These are phyloP conservation scores for Gryllus bimaculatus DNA, from an alignment of 1,140 invertebrate species.

Conservation along the genomic window DNA sequence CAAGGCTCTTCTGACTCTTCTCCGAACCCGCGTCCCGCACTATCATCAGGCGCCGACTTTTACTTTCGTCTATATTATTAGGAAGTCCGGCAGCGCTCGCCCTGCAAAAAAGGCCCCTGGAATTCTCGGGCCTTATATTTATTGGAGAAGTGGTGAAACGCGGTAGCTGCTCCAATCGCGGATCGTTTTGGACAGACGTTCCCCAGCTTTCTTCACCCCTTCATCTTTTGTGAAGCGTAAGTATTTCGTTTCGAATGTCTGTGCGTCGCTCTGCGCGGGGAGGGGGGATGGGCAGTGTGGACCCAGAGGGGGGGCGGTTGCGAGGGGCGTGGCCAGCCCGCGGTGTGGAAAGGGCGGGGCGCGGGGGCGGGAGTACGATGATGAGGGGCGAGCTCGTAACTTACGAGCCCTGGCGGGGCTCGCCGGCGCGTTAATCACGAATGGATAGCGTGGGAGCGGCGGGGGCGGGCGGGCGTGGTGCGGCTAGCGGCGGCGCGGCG, in stretches of 20 bases:
- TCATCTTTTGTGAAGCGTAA: neutral
- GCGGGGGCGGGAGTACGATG: no score
- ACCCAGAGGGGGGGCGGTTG: no score
- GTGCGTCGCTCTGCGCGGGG: neutral
- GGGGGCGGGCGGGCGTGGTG: neutral
- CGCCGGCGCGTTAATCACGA: neutral
- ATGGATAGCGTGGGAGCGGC: neutral
- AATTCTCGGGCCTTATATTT: neutral
- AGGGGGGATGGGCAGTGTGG: neutral
- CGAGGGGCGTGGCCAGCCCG: no score
- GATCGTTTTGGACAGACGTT: neutral
- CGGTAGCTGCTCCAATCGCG: neutral
- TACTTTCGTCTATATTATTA: conserved; percentile 6
- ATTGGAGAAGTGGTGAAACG: neutral
- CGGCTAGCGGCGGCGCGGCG: no score
- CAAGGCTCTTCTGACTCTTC: neutral
- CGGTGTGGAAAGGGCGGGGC: no score
- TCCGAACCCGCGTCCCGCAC: neutral
- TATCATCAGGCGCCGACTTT: neutral
- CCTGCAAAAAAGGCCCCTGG: neutral
- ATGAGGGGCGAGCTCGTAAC: neutral
- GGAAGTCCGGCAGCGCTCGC: neutral
- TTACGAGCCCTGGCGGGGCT: neutral
- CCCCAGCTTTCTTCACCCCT: neutral
- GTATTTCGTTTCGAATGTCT: neutral